Conservation (phyloP, 2,113 vertebrate species). For the Chaetorhynchus papuensis region DNA sequence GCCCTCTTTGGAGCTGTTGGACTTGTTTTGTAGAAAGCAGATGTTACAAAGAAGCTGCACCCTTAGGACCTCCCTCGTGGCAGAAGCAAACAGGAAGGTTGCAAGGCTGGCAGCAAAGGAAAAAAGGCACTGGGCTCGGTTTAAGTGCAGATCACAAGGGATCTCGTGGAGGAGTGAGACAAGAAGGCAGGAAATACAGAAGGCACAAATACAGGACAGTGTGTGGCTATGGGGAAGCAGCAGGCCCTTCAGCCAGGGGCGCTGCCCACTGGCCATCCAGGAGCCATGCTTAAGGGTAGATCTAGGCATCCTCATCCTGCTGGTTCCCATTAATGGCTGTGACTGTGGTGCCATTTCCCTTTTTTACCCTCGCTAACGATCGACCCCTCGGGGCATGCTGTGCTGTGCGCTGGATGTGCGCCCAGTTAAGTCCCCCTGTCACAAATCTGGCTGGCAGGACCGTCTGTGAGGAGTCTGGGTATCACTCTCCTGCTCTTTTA, state of each 20-base stretch:
- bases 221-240: background rate
- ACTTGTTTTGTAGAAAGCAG: background rate
- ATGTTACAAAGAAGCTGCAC: background rate
- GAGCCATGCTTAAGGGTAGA: background rate
- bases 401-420: background rate
- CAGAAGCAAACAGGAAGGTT: background rate
- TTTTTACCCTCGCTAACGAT: background rate
- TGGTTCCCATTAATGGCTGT: background rate
- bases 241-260: background rate
- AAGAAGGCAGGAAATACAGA: background rate
- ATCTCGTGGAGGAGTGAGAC: background rate
- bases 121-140: background rate
- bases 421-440: background rate
- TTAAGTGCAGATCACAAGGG: background rate
- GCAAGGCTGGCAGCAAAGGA: background rate
- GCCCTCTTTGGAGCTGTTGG: background rate
- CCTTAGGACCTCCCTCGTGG: background rate
- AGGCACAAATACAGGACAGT: background rate
- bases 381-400: accelerated
- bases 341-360: background rate
- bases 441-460: background rate
- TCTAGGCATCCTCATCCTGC: background rate
- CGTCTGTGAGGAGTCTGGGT: background rate
- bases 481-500: background rate
- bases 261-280: background rate